These are phyloP conservation scores for Craterocephalus amniculus DNA, from an alignment of 2,797 vertebrate species.

Conservation along the genomic window DNA sequence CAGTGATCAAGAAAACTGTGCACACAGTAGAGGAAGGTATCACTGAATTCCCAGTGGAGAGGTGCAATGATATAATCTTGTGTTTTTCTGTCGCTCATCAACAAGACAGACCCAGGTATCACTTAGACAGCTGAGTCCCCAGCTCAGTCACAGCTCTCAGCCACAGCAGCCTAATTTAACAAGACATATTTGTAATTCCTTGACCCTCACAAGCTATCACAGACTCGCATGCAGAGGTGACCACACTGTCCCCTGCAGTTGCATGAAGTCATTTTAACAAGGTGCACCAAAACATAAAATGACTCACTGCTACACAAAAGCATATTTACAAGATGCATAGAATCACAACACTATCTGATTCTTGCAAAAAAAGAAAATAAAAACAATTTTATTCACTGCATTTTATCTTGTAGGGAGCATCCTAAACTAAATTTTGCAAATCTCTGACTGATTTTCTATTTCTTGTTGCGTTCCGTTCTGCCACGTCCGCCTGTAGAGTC, in stretches of 20 bases:
- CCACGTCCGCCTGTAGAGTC: background rate
- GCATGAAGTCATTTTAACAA: slow-evolving; percentile 56
- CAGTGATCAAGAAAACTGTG: slow-evolving; percentile 9
- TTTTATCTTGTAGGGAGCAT: slow-evolving; percentile 17
- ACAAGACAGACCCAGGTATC: slow-evolving; percentile 56
- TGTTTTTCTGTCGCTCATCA: slow-evolving; percentile 70
- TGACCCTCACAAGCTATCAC: slow-evolving; percentile 68
- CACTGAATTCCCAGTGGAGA: slow-evolving; percentile 54
- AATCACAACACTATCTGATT: slow-evolving; percentile 4
- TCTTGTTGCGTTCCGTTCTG: slow-evolving; percentile 7
- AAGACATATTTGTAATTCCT: slow-evolving; percentile 76
- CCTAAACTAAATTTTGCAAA: slow-evolving; percentile 6
- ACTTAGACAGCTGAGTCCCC: slow-evolving; percentile 78
- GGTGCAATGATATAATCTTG: slow-evolving; percentile 52
- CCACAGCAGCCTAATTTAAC: slow-evolving; percentile 76
- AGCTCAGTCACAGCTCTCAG: slow-evolving; percentile 74
- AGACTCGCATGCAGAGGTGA: slow-evolving; percentile 60
- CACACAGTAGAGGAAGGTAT: slow-evolving; percentile 39
- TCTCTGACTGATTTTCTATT: slow-evolving; percentile 30
- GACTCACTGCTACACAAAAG: slow-evolving; percentile 28
- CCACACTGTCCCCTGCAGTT: slow-evolving; percentile 51
- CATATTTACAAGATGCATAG: slow-evolving; percentile 27
- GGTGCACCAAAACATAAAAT: slow-evolving; percentile 49
- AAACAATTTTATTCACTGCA: background rate
- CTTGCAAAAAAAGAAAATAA: background rate